Evolutionary conservation across 2,888 invertebrate species (phyloP).

Genomic region (Chrysolina americana): DNA sequence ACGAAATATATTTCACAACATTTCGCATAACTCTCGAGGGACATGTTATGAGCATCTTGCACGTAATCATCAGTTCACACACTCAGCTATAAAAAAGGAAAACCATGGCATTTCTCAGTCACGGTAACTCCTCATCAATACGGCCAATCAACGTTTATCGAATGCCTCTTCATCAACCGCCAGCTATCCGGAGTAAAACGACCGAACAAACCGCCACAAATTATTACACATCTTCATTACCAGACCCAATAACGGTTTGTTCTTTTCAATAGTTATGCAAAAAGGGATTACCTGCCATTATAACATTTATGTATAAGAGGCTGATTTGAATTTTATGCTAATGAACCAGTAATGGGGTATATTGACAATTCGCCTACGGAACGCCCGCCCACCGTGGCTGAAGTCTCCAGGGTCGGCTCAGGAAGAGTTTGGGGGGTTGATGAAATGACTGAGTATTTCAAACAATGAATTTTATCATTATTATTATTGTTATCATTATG

Average conservation of each 20-base stretch:
- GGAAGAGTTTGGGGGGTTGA: not conserved
- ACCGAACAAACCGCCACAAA: not conserved
- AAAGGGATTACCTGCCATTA: slow-evolving; percentile 28
- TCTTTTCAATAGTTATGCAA: slow-evolving; percentile 7
- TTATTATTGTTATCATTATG: no score
- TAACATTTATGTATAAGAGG: slow-evolving; percentile 32
- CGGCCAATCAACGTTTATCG: slow-evolving; percentile 14
- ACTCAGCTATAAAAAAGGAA: not conserved
- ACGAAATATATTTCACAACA: not conserved
- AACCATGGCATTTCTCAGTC: not conserved
- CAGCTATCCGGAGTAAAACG: not conserved
- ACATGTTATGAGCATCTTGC: not conserved
- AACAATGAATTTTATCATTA: no score
- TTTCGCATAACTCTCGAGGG: not conserved
- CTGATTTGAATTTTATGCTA: slow-evolving; percentile 54
- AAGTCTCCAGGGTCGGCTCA: not conserved
- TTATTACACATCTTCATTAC: slow-evolving; percentile 19
- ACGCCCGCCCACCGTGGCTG: slow-evolving; percentile 35
- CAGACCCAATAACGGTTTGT: slow-evolving; percentile 19
- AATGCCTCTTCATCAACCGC: slow-evolving; percentile 13
- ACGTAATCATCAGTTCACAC: slow-evolving; percentile 17
- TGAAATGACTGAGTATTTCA: no score
- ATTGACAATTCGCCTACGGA: slow-evolving; percentile 52
- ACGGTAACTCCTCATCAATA: slow-evolving; percentile 18
- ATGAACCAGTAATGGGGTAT: slow-evolving; percentile 50